Base-by-base conservation (phyloP, 2,888 invertebrate species). In the Scaptomyza tumidula region DNA sequence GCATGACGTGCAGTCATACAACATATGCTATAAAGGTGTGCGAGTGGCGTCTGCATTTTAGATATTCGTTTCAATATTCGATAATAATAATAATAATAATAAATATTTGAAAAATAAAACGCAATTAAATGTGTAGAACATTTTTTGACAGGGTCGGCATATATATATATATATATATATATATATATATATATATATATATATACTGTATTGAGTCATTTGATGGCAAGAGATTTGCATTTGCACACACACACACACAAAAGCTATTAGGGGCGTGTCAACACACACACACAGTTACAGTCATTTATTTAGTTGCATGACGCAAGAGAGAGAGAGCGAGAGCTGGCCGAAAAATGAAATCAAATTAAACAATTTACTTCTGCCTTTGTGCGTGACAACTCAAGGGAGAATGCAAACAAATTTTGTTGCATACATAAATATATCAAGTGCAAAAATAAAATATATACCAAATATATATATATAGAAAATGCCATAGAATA, bases 301-400 rank as follows among this genome's bases (percentile, higher is more conserved):
- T n/a, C n/a, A n/a, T n/a, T n/a, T n/a, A n/a, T n/a, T n/a, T n/a
- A 35, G 49, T 41, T 41, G 61, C 67, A 71, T 85, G 88, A 83
- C 86, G 88, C 88, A 88, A 86, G 83, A 71, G 37, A 39, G 7
- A 7, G 39, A 39, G 7, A 14, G 14, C 14, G 14, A 31, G 35
- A 35, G 37, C 41, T 41, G 80, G 49, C 66, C 70, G 67, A 24
- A 68, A 75, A 87, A 67, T 72, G 65, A 86, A 87, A 86, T 86
- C 86, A 86, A 86, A 89, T 86, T 86, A 88, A 89, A 86, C 89
- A 87, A 89, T 87, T 87, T 89, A 75, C 79, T 82, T 89, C 71
- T 81, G 82, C 82, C 82, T 86, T 89, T 86, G 83, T 86, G 89
- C 89, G 89, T 86, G 86, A 87, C 86, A 86, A 82, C 86, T 86